A percentile compares a stretch with the other conserved stretches of the same genome.
Evolutionary conservation across 2,888 invertebrate species (phyloP).

Genomic region (Julus scanicus): DNA sequence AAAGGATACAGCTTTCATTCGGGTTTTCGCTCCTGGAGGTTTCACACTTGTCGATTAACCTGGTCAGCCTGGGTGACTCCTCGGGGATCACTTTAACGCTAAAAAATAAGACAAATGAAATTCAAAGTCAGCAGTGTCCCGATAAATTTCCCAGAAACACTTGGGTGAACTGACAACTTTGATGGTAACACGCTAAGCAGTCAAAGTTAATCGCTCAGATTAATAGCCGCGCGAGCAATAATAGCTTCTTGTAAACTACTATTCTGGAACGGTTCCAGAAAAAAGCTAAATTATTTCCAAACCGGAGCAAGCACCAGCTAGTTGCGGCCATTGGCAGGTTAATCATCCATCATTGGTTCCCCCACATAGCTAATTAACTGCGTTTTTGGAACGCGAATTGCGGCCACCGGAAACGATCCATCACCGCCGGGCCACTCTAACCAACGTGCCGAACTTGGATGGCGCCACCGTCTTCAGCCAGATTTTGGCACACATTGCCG

Average conservation of each 20-base stretch:
- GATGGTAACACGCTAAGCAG: background rate
- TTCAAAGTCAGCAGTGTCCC: background rate
- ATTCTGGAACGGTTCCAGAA: conserved; percentile 8
- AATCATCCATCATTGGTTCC: background rate
- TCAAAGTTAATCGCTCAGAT: background rate
- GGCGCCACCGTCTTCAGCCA: background rate
- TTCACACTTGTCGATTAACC: conserved; percentile 55
- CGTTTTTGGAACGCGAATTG: background rate
- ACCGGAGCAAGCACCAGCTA: background rate
- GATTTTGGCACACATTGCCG: background rate
- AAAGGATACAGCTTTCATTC: conserved; percentile 57
- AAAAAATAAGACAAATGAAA: conserved; percentile 22
- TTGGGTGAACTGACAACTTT: background rate
- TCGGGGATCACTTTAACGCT: conserved; percentile 57
- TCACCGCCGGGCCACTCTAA: background rate
- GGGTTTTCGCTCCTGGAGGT: conserved; percentile 52
- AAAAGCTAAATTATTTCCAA: background rate
- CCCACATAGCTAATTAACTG: background rate
- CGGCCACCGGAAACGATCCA: conserved; percentile 16
- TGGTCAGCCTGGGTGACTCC: conserved; percentile 52
- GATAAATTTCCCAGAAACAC: background rate
- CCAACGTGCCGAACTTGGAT: background rate
- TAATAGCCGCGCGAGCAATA: background rate
- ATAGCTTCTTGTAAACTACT: background rate
- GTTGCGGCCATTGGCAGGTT: background rate